Conservation (phyloP, 2,888 invertebrate species). For the Lumbricus terrestris region DNA sequence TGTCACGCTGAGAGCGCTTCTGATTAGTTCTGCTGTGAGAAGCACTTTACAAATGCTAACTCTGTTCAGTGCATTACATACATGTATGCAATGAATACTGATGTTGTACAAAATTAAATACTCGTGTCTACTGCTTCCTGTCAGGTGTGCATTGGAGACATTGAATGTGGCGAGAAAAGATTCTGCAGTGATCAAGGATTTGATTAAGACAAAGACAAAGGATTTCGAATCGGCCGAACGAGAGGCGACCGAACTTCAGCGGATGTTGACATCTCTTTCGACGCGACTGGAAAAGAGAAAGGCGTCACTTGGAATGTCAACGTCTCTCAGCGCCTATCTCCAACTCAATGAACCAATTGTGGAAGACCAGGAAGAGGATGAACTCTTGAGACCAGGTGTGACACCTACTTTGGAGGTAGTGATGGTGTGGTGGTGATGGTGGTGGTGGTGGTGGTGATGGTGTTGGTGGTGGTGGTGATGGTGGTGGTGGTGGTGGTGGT, state of each 20-base stretch:
- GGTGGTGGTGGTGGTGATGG: no score
- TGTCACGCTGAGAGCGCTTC: no score
- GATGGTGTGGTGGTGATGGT: background rate
- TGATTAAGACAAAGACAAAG: constrained; percentile 50
- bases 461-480: background rate
- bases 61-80: no score
- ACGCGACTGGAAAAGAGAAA: constrained; percentile 49
- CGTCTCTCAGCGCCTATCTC: constrained; percentile 56
- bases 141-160: constrained; percentile 57
- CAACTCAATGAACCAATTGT: constrained; percentile 54
- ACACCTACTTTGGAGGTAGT: background rate
- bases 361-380: constrained; percentile 54
- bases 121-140: background rate
- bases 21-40: no score
- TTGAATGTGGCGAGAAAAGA: constrained; percentile 56
- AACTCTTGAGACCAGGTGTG: constrained; percentile 54
- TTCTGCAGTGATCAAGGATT: constrained; percentile 54
- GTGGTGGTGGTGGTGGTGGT: no score
- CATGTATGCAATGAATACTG: background rate
- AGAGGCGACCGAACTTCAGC: constrained; percentile 49
- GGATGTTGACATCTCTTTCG: constrained; percentile 51
- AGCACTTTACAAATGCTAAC: no score
- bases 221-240: constrained; percentile 52
- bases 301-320: constrained; percentile 48
- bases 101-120: background rate